Conservation (phyloP, 2,888 invertebrate genomes). For the Drosophila demipolita region DNA sequence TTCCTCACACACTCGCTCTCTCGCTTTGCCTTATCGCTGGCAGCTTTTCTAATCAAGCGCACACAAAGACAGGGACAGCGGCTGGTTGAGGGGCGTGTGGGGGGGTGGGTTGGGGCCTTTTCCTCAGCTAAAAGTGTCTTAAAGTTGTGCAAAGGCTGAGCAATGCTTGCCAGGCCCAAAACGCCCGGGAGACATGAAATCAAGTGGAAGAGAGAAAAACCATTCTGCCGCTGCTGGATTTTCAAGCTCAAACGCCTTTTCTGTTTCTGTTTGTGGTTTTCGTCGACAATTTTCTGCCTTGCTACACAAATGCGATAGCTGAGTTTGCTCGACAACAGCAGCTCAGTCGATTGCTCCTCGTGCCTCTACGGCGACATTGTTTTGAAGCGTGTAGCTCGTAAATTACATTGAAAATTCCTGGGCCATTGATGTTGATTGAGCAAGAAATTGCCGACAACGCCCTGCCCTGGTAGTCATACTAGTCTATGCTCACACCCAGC, state of each 20-base stretch:
- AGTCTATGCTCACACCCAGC: conserved; percentile 8
- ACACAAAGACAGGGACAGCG: conserved; percentile 32
- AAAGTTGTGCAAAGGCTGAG: conserved; percentile 44
- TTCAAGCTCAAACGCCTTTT: conserved; percentile 60
- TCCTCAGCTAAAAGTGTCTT: conserved; percentile 48
- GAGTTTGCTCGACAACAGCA: conserved; percentile 61
- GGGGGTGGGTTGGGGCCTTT: conserved; percentile 33
- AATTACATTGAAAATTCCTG: conserved; percentile 79
- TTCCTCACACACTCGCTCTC: conserved; percentile 6
- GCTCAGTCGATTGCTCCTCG: conserved; percentile 16
- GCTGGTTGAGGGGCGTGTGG: not conserved
- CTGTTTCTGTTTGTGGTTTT: conserved; percentile 25
- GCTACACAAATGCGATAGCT: conserved; percentile 66
- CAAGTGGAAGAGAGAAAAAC: conserved; percentile 70
- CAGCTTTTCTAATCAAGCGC: conserved; percentile 77
- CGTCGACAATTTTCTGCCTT: conserved; percentile 77
- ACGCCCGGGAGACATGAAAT: conserved; percentile 67
- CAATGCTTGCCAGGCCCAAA: conserved; percentile 14
- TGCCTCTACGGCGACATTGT: conserved; percentile 39
- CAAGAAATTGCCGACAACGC: conserved; percentile 80
- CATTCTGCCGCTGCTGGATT: conserved; percentile 53
- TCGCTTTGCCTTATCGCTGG: conserved; percentile 57
- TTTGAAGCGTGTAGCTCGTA: conserved; percentile 67
- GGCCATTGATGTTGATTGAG: conserved; percentile 81
- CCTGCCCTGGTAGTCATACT: conserved; percentile 50